A percentile compares a stretch with the other conserved stretches of the same genome.
These are phyloP conservation scores for Alca torda DNA, from an alignment of 2,797 vertebrate genomes.

Conservation along the genomic window DNA sequence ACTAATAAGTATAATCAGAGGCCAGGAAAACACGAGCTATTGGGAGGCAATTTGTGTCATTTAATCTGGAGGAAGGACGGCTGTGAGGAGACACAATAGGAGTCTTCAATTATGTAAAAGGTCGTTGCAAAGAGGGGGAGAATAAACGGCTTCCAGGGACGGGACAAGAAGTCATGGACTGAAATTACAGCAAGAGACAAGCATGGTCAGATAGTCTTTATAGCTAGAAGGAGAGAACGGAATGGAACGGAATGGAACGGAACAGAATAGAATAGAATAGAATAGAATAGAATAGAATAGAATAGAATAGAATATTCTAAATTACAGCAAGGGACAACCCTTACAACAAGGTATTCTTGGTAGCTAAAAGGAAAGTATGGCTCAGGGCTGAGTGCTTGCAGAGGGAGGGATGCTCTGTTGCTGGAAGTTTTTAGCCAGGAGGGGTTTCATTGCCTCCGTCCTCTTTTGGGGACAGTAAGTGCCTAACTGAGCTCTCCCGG, in stretches of 20 bases:
- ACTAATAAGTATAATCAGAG: not conserved
- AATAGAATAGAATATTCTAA: not conserved
- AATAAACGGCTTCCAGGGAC: not conserved
- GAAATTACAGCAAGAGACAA: not conserved
- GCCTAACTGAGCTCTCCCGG: not conserved
- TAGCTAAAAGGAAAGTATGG: not conserved
- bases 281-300: not conserved
- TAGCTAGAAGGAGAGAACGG: not conserved
- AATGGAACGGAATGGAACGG: no score
- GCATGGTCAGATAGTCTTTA: not conserved
- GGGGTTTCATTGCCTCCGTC: rapidly evolving
- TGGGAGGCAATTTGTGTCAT: not conserved
- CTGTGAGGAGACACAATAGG: not conserved
- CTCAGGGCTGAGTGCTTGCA: not conserved
- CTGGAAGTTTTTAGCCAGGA: not conserved
- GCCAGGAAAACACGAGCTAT: not conserved
- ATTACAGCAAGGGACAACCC: not conserved
- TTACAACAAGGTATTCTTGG: not conserved
- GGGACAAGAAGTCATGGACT: not conserved
- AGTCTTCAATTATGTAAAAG: slow-evolving; percentile 42
- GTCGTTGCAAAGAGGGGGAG: not conserved
- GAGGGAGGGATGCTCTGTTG: not conserved
- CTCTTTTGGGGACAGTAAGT: not conserved
- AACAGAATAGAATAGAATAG: no score
- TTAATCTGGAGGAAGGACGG: not conserved